Conservation (phyloP, 2,113 vertebrate species). For the Irena cyanogastra region DNA sequence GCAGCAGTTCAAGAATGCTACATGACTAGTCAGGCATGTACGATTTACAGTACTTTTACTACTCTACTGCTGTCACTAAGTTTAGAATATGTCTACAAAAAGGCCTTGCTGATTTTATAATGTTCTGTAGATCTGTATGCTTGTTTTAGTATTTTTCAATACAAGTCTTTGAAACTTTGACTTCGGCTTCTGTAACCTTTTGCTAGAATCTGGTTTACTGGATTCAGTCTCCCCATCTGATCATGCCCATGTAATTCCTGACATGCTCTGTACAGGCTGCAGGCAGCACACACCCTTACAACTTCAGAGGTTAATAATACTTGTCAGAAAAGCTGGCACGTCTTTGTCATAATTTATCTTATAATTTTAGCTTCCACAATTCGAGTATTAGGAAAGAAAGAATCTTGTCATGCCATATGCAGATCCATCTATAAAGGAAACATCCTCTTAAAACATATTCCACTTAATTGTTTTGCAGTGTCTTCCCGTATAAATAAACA, state of each 20-base stretch:
- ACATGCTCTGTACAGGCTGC: rapidly evolving
- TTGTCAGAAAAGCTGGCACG: background rate
- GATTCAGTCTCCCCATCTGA: background rate
- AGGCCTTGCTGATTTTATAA: background rate
- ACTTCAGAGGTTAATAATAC: background rate
- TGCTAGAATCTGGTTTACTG: background rate
- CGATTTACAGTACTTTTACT: conserved; percentile 64
- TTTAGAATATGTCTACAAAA: conserved; percentile 52
- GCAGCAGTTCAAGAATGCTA: conserved; percentile 74
- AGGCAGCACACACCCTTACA: background rate
- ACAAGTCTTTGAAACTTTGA: background rate
- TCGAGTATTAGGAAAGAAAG: background rate
- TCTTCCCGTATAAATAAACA: background rate
- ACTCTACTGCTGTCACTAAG: conserved; percentile 55
- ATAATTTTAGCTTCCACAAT: background rate
- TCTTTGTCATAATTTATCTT: background rate
- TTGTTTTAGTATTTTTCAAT: background rate
- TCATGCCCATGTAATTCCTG: background rate
- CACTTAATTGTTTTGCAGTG: background rate
- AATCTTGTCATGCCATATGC: background rate
- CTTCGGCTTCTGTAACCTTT: background rate
- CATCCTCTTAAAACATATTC: background rate
- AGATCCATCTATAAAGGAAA: background rate
- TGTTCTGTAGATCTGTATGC: background rate
- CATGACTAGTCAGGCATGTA: conserved; percentile 57